phyloP scores from a whole-genome alignment of 2,797 vertebrate species.

The Hybognathus amarus region DNA sequence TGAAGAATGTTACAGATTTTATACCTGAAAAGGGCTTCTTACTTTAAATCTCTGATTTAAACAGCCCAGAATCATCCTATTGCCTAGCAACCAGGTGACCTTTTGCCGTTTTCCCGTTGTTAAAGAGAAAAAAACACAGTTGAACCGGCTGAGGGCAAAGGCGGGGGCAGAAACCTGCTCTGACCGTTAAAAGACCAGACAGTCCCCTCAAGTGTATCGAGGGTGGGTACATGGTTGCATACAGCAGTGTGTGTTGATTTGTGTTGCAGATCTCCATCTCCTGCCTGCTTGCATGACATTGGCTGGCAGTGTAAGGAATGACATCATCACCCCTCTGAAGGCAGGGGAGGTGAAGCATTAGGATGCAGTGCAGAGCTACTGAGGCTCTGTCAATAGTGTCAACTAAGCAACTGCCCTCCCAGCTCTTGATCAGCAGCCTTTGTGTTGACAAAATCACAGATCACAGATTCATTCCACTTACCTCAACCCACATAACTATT shows the following conservation, averaged over 20 bases:
- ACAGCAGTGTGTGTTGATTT: slow-evolving; percentile 35
- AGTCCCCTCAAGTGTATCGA: background rate
- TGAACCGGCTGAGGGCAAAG: background rate
- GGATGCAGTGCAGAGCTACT: slow-evolving; percentile 56
- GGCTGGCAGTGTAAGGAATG: slow-evolving; percentile 50
- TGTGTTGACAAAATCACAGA: slow-evolving; percentile 2
- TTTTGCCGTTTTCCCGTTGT: slow-evolving; percentile 59
- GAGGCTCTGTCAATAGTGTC: slow-evolving; percentile 68
- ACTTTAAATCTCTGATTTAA: slow-evolving; percentile 45
- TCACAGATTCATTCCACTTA: slow-evolving; percentile 15
- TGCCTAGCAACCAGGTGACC: slow-evolving; percentile 75
- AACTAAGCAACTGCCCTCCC: slow-evolving; percentile 68
- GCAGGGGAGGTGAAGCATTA: slow-evolving; percentile 62
- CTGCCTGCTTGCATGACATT: slow-evolving; percentile 49
- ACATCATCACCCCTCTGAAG: slow-evolving; percentile 67
- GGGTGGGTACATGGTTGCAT: background rate
- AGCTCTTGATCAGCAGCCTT: slow-evolving; percentile 27
- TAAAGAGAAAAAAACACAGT: slow-evolving; percentile 30
- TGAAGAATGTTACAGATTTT: background rate
- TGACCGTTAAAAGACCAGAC: slow-evolving; percentile 16
- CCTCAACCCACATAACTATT: slow-evolving; percentile 12
- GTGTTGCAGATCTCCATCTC: slow-evolving; percentile 31
- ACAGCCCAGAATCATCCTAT: slow-evolving; percentile 59
- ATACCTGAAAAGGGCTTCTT: slow-evolving; percentile 20
- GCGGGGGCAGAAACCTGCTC: slow-evolving; percentile 12